Conservation (phyloP, 2,888 invertebrate genomes). For the Melinaea menophilus region DNA sequence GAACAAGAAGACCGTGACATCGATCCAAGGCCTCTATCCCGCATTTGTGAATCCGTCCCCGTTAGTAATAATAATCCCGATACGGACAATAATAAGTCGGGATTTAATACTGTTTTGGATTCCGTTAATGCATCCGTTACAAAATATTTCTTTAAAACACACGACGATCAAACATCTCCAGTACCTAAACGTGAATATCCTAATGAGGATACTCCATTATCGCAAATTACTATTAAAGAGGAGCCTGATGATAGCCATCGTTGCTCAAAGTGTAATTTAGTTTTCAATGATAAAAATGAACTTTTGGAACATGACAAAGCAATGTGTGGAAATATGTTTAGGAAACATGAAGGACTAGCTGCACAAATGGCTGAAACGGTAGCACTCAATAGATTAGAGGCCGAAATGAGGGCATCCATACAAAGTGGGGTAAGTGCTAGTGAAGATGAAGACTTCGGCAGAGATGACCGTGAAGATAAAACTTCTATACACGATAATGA, state of each 20-base stretch:
- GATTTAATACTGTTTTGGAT: conserved; percentile 84
- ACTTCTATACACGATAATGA: conserved; percentile 80
- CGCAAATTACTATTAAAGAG: conserved; percentile 55
- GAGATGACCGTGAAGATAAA: conserved; percentile 73
- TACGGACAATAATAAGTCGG: conserved; percentile 75
- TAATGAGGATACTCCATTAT: conserved; percentile 54
- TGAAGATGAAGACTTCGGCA: conserved; percentile 79
- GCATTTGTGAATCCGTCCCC: conserved; percentile 56
- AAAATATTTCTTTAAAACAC: conserved; percentile 84
- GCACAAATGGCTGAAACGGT: conserved; percentile 85
- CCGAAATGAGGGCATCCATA: conserved; percentile 70
- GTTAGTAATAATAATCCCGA: conserved; percentile 51
- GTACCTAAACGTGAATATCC: conserved; percentile 69
- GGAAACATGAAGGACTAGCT: conserved; percentile 85
- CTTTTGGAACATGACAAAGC: conserved; percentile 86
- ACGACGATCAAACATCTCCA: conserved; percentile 81
- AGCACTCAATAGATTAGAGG: conserved; percentile 73
- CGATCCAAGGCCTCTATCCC: conserved; percentile 46
- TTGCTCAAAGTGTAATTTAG: conserved; percentile 79
- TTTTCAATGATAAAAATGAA: conserved; percentile 78
- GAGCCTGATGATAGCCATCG: conserved; percentile 65
- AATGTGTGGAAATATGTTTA: conserved; percentile 75
- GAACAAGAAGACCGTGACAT: conserved; percentile 59
- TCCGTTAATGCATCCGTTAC: conserved; percentile 86
- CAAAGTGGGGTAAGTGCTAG: conserved; percentile 78